Evolutionary conservation across 2,113 vertebrate species (phyloP).

Genomic region (Hippocampus guttulatus): DNA sequence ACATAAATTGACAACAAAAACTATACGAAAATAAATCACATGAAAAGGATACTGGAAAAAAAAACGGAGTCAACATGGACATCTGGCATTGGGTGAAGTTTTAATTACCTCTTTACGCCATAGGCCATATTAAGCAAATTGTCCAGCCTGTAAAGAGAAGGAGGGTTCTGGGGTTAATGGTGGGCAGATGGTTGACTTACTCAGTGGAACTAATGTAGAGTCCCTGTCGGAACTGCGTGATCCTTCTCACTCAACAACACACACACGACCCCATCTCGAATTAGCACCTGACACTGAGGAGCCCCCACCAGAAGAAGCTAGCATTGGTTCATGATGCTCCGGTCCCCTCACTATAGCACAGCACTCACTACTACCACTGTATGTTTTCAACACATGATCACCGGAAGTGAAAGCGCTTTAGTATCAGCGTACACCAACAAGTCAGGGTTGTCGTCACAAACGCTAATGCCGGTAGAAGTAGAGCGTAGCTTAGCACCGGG

Average conservation of each 20-base stretch:
- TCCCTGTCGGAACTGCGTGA: conserved; percentile 66
- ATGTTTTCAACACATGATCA: conserved; percentile 20
- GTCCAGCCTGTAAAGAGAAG: conserved; percentile 99
- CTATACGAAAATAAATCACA: conserved; percentile 51
- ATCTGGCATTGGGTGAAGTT: conserved; percentile 99
- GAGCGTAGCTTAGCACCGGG: conserved; percentile 22
- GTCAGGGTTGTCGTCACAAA: conserved; percentile 29
- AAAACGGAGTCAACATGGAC: conserved; percentile 95
- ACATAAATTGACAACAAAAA: conserved; percentile 73
- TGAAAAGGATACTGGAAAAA: conserved; percentile 59
- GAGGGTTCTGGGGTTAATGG: conserved; percentile 99
- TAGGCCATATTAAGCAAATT: conserved; percentile 99
- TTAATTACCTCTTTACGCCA: conserved; percentile 99
- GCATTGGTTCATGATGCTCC: conserved; percentile 42
- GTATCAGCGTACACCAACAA: conserved; percentile 23
- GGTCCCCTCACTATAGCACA: conserved; percentile 10
- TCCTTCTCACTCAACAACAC: conserved; percentile 73
- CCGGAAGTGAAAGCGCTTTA: conserved; percentile 15
- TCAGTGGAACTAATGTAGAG: conserved; percentile 99
- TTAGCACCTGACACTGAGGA: conserved; percentile 75
- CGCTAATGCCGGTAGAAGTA: conserved; percentile 11
- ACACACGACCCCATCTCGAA: conserved; percentile 70
- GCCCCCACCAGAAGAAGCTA: conserved; percentile 59
- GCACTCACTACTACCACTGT: conserved; percentile 20
- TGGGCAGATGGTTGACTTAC: conserved; percentile 99